A percentile compares a stretch with the other conserved stretches of the same genome.
Conservation (phyloP, 2,888 invertebrate species). For the Coronaproctus castanopsis region DNA sequence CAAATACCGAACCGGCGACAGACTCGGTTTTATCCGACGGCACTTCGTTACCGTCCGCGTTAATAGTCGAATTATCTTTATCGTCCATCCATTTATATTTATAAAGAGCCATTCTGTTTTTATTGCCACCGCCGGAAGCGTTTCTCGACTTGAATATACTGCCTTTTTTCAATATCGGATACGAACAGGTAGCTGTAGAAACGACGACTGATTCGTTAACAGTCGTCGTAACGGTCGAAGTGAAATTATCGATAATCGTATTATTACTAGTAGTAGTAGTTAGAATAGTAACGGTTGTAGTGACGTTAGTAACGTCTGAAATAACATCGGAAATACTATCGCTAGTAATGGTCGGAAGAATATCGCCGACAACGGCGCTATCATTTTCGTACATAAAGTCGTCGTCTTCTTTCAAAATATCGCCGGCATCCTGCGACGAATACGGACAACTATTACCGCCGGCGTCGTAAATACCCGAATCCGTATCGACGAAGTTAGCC, state of each 20-base stretch:
- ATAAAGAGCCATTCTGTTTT: slow-evolving; percentile 58
- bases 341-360: no score
- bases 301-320: not conserved
- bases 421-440: no score
- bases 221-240: no score
- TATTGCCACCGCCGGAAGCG: slow-evolving; percentile 29
- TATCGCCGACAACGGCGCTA: no score
- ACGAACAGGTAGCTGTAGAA: slow-evolving; percentile 4
- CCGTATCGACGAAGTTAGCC: not conserved
- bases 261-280: no score
- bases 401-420: no score
- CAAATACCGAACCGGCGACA: slow-evolving; percentile 11
- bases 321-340: not conserved
- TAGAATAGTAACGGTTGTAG: no score
- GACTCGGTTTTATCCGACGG: slow-evolving; percentile 26
- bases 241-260: no score
- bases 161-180: slow-evolving; percentile 45
- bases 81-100: slow-evolving; percentile 71
- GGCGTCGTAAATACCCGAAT: not conserved
- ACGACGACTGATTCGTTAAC: no score
- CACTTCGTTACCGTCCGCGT: slow-evolving; percentile 14
- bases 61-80: slow-evolving; percentile 11
- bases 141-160: slow-evolving; percentile 72
- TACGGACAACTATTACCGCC: no score
- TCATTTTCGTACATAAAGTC: not conserved